Evolutionary conservation across 2,113 vertebrate genomes (phyloP), one percentile per base, ranked within the genome.

Genomic region (Coturnix japonica): DNA sequence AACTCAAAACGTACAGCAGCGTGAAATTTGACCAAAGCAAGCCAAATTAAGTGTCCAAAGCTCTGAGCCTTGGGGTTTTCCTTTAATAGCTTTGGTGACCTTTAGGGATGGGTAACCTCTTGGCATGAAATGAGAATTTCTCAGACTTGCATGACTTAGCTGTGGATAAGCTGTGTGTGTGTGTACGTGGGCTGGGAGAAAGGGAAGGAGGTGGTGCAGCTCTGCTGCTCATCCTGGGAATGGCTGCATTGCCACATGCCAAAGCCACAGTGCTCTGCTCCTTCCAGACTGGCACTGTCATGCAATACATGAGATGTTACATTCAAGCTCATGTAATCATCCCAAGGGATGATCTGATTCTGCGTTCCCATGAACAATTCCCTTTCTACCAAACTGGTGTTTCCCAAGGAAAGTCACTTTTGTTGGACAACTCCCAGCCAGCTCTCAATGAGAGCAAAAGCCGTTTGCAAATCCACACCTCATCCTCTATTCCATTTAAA

Each of bases 401-500:
- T 5, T 51, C 82, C 90, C 4, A 2, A 1, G 4, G 64, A 83
- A 73, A 66, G 60, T 82, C 28, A 2, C 81, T 73, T 64, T 41
- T 14, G 79, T 87, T 11, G 49, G 91, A 75, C 72, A 9, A 2
- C 61, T 91, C 86, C 89, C 92, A 78, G 91, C 44, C 87, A 30
- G 81, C 89, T 79, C 87, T 59, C 90, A 4, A 2, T 0, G 21
- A 78, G 63, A 18, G 71, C 83, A 19, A 39, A 73, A 60, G 43
- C 89, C 25, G 54, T 96, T 94, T 82, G 87, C 94, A 96, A 96
- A 95, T 93, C 94, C 46, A 2, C 88, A 88, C 95, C 94, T 96
- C 91, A 88, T 96, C 94, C 91, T 74, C 89, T 78, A 94, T 94
- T 92, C 94, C 95, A 93, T 96, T 96, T 95, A 93, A 92, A 96